phyloP scores from a whole-genome alignment of 2,797 vertebrate genomes.

The Ctenosaura bakeri region DNA sequence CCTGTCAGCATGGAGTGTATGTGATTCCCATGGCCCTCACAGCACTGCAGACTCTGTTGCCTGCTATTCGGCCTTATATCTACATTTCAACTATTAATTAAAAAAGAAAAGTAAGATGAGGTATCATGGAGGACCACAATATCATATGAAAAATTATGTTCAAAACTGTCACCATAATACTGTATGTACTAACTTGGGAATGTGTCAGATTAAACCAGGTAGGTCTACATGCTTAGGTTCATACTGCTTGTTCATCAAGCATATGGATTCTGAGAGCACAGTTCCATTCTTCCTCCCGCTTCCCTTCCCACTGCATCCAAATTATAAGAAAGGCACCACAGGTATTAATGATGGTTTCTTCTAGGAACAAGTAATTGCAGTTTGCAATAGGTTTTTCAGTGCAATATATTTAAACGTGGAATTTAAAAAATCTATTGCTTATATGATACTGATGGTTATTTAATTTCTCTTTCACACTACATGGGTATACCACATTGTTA shows the following conservation, averaged over 20 bases:
- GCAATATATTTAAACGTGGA: conserved; percentile 63
- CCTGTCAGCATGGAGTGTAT: no score
- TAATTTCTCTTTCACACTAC: conserved; percentile 50
- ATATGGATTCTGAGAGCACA: conserved; percentile 25
- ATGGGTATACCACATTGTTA: no score
- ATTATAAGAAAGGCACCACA: conserved; percentile 35
- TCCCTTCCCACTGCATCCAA: conserved; percentile 34
- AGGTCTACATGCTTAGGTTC: not conserved
- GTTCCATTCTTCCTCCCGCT: not conserved
- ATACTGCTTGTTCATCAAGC: conserved; percentile 5
- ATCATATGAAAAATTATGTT: not conserved
- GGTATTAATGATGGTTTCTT: conserved; percentile 45
- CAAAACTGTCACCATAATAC: not conserved
- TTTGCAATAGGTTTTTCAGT: conserved; percentile 60
- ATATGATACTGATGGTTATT: conserved; percentile 53
- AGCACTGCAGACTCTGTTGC: not conserved
- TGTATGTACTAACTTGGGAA: not conserved
- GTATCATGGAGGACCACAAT: not conserved
- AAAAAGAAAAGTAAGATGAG: not conserved
- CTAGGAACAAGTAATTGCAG: conserved; percentile 59
- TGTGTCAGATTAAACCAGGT: not conserved
- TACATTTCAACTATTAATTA: not conserved
- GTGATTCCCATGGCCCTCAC: not conserved
- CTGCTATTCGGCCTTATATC: not conserved
- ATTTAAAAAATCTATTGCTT: conserved; percentile 37